Evolutionary conservation across 1,140 invertebrate species (phyloP), one percentile per base, ranked within the genome.

Genomic region (Dolichoris vasculosae): DNA sequence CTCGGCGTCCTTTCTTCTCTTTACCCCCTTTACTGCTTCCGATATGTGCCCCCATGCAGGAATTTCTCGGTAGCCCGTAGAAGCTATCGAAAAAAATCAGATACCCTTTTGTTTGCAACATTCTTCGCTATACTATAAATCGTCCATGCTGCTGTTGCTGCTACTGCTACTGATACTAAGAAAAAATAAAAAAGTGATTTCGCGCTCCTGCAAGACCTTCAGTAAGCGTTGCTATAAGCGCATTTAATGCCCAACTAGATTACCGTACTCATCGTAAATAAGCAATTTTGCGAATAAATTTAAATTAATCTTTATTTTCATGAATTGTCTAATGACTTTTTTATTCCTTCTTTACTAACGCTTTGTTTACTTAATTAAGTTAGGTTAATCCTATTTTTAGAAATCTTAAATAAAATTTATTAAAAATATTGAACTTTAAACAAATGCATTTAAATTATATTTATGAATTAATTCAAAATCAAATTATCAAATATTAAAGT

Each of bases 1-100:
- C 67, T 81, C 82, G 87, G 67, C 82, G 82, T 89, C 86, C 86
- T 89, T 88, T 87, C 86, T 85, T 80, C 87, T 84, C 79, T 85
- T 46, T 77, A 8, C 15, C 78, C 78, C 63, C 38, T 84, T 86
- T 71, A 48, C 59, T 30, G 78, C 82, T 87, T 87, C 87, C 85
- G 55, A 82, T 71, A 48, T 82, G 35, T 79, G 64, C 77, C 43
- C 59, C 67, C 59, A 23, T 82, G 71, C 83, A 87, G 82, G 84
- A 69, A 83, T 84, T 86, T 86, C 86, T 86, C 79, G 80, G 71
- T 82, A 87, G 83, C 86, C 40, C 35, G 51, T n/a, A 55, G 67
- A 75, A 83, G 88, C 87, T 87, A 84, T 87, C 85, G 86, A 73
- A 84, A 86, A 86, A 84, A 86, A 81, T 81, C 76, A 78, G 86